A percentile compares a stretch with the other conserved stretches of the same genome.
Evolutionary conservation across 2,888 invertebrate genomes (phyloP).

Genomic region (Diachrysia chrysitis): DNA sequence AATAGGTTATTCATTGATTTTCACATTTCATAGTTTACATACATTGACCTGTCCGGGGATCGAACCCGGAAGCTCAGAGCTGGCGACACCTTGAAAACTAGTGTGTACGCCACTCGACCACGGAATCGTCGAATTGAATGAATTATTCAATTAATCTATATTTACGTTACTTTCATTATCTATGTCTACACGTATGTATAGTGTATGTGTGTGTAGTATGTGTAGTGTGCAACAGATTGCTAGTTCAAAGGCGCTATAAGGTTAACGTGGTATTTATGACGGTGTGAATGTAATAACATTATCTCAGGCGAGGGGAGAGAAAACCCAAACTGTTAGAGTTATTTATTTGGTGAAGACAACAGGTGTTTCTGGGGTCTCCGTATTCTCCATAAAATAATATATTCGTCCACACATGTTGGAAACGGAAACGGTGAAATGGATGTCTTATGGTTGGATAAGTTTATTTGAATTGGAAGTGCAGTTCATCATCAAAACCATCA

Average conservation of each 20-base stretch:
- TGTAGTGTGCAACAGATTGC: neutral
- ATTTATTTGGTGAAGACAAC: neutral
- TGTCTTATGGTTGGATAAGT: no score
- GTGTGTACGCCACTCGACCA: no score
- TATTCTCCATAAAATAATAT: neutral
- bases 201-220: no score
- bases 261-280: conserved; percentile 14
- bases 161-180: conserved; percentile 9
- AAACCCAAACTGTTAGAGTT: neutral
- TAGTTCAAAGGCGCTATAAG: conserved; percentile 13
- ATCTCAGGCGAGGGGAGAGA: neutral
- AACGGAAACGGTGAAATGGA: no score
- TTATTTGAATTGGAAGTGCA: no score
- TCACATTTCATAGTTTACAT: no score
- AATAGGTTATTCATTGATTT: no score
- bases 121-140: no score
- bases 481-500: no score
- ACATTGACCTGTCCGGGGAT: no score
- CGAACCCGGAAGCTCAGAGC: no score
- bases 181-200: neutral
- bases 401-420: neutral
- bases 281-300: neutral
- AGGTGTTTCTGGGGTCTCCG: neutral
- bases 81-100: no score
- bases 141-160: neutral